Evolutionary conservation across 1,140 invertebrate genomes (phyloP).

Genomic region (Drosophila parvula): DNA sequence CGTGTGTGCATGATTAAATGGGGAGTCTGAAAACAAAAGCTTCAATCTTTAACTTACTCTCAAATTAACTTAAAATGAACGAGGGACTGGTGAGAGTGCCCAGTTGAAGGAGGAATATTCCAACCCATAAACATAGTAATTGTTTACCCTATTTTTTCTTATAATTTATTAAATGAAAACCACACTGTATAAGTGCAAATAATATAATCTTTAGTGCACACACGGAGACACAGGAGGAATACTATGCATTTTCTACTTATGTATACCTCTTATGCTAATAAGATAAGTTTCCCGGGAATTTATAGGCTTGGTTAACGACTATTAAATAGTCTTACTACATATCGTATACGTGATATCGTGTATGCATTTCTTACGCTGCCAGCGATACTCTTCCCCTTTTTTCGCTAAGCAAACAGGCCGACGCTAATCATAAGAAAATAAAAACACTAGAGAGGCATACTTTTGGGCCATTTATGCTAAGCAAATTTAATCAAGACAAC

Average conservation of each 20-base stretch:
- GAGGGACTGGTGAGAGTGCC: no score
- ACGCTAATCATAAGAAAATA: not conserved
- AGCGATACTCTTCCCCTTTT: not conserved
- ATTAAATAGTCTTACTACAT: not conserved
- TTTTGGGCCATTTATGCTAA: conserved; percentile 68
- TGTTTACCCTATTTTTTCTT: not conserved
- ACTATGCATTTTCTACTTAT: no score
- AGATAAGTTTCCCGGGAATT: conserved; percentile 2
- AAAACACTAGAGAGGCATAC: conserved; percentile 53
- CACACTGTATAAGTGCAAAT: not conserved
- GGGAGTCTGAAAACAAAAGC: no score
- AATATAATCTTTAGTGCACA: not conserved
- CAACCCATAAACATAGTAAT: no score
- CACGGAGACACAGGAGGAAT: not conserved
- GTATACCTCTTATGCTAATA: not conserved
- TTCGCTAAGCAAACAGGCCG: conserved; percentile 36
- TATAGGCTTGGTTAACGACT: not conserved
- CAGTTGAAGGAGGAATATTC: no score
- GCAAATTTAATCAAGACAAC: conserved; percentile 58
- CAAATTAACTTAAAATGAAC: no score
- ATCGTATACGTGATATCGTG: not conserved
- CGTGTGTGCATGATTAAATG: no score
- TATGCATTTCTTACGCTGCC: not conserved
- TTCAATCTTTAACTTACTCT: no score
- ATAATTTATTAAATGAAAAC: not conserved